Base-by-base conservation (phyloP, 1,140 invertebrate genomes). In the Caenorhabditis tropicalis region DNA sequence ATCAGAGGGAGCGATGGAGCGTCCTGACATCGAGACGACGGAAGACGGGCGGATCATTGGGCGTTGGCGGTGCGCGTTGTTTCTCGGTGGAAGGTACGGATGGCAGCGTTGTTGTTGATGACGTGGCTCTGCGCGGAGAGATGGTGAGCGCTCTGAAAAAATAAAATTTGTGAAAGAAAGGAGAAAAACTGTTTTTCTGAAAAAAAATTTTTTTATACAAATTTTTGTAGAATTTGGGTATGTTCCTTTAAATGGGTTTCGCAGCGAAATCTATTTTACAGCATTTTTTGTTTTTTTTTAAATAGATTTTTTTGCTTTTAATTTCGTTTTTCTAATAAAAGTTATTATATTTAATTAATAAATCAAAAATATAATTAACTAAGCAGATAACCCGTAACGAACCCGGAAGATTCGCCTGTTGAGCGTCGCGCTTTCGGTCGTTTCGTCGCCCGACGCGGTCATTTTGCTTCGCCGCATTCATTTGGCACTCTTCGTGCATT, bases 141-240 rank as follows among this genome's bases (percentile, higher is more conserved):
- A 74, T 43, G 65, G 65, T 24, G 65, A 74, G 19, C 65, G 65
- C 43, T 74, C 65, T 74, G 33, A 43, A 74, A 65, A 65, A 33
- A 10, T 74, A 21, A 36, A 7, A 19, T 27, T 12, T 36, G 24
- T 65, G 24, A 65, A 7, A 5, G 33, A 3, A 36, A 65, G 6
- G 12, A 19, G 6, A 31, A 12, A 1, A 33, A 65, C 9, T 58
- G 10, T 7, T 12, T 19, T 51, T 51, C 15, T n/a, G n/a, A n/a
- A n/a, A n/a, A n/a, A n/a, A n/a, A n/a, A n/a, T n/a, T n/a, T n/a
- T n/a, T n/a, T n/a, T n/a, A n/a, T n/a, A 21, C 6, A 21, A 51
- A 51, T n/a, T 6, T 51, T 3, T n/a, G n/a, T 6, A 51, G n/a
- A 51, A n/a, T n/a, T n/a, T n/a, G n/a, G n/a, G n/a, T n/a, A n/a